Base-by-base conservation (phyloP, 2,797 vertebrate genomes). In the Alfaro cultratus region DNA sequence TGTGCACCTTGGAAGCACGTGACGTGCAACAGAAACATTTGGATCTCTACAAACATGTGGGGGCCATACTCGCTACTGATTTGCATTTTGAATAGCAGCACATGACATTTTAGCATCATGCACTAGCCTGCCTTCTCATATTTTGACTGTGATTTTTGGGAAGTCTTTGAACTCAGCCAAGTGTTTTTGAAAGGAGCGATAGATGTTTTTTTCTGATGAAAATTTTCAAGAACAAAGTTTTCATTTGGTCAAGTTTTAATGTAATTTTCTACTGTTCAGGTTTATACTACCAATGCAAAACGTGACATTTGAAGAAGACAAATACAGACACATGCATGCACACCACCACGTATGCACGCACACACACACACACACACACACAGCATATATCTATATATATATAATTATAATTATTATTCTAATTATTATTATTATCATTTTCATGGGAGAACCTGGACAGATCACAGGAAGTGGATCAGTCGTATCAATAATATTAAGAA, bases 391-490 rank as follows among this genome's bases (percentile, higher is more conserved):
- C n/a, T n/a, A n/a, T n/a, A n/a, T n/a, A n/a, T n/a, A n/a, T n/a
- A n/a, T n/a, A n/a, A n/a, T n/a, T n/a, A n/a, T n/a, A n/a, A n/a
- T n/a, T 41, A 41, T 41, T 41, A n/a, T n/a, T n/a, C n/a, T n/a
- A n/a, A n/a, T n/a, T n/a, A n/a, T n/a, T n/a, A n/a, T n/a, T n/a
- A n/a, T n/a, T 43, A 43, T 43, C 11, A 43, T 55, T 79, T 86
- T 87, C 85, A 74, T 85, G 75, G 80, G 82, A 89, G 49, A 53
- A 53, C 21, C 21, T 53, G 87, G 70, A 53, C 7, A 1, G 70
- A 74, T 75, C 73, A 82, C 76, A 86, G 82, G 87, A 90, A 86
- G 81, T 84, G 83, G 53, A 9, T 57, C n/a, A 29, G 53, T 57
- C 29, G 23, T 10, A 57, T n/a, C 23, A 57, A 57, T 57, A 57